phyloP scores from a whole-genome alignment of 35 echinoderm and acorn worm genomes.

The Strongylocentrotus purpuratus region DNA sequence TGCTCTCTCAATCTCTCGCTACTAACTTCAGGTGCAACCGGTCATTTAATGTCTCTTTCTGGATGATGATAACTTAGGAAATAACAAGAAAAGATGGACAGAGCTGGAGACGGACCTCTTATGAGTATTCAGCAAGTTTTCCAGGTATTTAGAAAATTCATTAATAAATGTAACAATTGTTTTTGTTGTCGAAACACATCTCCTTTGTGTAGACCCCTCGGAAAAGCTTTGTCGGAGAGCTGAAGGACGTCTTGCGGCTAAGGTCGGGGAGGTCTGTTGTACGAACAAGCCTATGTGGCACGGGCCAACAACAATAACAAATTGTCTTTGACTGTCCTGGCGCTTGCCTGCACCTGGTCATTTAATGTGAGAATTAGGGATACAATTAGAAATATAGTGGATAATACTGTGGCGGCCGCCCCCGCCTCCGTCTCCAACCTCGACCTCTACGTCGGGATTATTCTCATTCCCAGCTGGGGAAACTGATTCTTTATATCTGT shows the following conservation, averaged over 20 bases:
- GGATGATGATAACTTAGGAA: constrained; percentile 75
- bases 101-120: constrained; percentile 67
- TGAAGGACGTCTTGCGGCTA: background rate
- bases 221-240: background rate
- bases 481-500: no score
- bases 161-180: background rate
- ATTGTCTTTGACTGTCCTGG: no score
- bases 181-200: background rate
- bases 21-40: background rate
- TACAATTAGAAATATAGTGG: no score
- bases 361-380: no score
- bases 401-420: no score
- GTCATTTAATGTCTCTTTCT: background rate
- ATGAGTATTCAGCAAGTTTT: constrained; percentile 74
- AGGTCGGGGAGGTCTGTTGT: background rate
- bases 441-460: no score
- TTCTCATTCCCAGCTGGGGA: no score
- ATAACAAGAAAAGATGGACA: constrained; percentile 57
- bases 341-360: no score
- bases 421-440: no score
- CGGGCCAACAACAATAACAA: no score
- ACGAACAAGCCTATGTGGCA: background rate
- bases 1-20: no score
- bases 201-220: background rate
- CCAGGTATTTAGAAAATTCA: constrained; percentile 58